Conservation (phyloP, 2,797 vertebrate species). For the Serranus cabrilla region DNA sequence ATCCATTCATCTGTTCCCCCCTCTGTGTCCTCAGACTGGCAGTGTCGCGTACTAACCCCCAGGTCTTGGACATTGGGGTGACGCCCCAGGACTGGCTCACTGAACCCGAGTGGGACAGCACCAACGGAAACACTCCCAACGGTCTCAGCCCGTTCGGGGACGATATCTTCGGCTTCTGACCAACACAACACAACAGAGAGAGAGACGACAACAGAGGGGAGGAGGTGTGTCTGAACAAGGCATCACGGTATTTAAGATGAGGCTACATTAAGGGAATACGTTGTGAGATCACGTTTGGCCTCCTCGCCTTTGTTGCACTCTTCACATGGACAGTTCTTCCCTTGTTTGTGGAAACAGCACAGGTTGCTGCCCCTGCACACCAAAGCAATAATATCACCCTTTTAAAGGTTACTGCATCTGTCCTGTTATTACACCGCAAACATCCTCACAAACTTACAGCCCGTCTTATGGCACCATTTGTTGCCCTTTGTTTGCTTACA, state of each 20-base stretch:
- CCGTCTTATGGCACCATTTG: conserved; percentile 18
- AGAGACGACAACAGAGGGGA: not conserved
- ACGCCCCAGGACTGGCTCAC: conserved; percentile 87
- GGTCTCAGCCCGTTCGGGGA: conserved; percentile 62
- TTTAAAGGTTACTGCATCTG: conserved; percentile 37
- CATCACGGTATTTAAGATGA: conserved; percentile 23
- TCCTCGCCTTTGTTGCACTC: conserved; percentile 44
- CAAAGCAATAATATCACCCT: conserved; percentile 74
- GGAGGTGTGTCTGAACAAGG: conserved; percentile 11
- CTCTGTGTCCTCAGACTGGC: conserved; percentile 86
- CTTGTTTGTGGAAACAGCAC: conserved; percentile 25
- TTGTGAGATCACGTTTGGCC: conserved; percentile 30
- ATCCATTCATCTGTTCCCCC: not conserved
- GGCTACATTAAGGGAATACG: conserved; percentile 44
- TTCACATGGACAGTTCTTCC: conserved; percentile 30
- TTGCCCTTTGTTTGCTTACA: conserved; percentile 26
- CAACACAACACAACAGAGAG: conserved; percentile 10
- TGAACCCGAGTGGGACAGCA: conserved; percentile 84
- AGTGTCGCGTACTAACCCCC: conserved; percentile 93
- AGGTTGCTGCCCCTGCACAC: conserved; percentile 39
- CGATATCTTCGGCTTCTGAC: conserved; percentile 88
- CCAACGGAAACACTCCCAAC: conserved; percentile 69
- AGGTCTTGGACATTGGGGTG: conserved; percentile 94
- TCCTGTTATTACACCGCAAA: conserved; percentile 24
- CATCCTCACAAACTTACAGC: not conserved